A percentile compares a stretch with the other conserved stretches of the same genome.
Evolutionary conservation across 2,113 vertebrate species (phyloP).

Genomic region (Rousettus leschenaultii): DNA sequence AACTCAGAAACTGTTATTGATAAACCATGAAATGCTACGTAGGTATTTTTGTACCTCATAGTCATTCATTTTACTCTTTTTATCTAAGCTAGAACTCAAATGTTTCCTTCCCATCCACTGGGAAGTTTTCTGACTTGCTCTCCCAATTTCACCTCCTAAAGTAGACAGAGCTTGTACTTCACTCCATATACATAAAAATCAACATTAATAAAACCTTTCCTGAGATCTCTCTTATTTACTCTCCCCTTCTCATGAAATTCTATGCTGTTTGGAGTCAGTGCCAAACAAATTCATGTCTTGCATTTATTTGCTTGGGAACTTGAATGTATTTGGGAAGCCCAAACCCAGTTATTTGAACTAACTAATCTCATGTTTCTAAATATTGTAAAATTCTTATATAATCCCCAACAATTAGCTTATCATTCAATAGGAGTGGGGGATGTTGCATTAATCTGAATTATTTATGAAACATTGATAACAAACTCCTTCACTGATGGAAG

Average conservation of each 20-base stretch:
- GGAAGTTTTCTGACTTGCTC: not conserved
- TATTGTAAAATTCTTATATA: not conserved
- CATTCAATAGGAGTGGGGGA: not conserved
- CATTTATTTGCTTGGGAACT: not conserved
- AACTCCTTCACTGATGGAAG: not conserved
- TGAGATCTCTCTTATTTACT: not conserved
- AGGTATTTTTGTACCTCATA: not conserved
- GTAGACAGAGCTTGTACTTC: not conserved
- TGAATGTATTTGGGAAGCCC: not conserved
- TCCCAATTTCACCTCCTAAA: not conserved
- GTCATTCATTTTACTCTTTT: not conserved
- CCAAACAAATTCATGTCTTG: not conserved
- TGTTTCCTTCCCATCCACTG: not conserved
- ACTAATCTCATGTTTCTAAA: not conserved
- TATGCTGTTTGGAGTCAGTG: not conserved
- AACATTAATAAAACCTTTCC: not conserved
- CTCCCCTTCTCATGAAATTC: not conserved
- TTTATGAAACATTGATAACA: not conserved
- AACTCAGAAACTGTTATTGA: not conserved
- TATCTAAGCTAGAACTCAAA: not conserved
- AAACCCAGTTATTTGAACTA: not conserved
- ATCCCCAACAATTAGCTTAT: not conserved
- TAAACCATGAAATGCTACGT: not conserved
- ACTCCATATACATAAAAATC: not conserved
- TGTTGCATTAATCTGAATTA: not conserved